phyloP scores from a whole-genome alignment of 2,888 invertebrate genomes.

The Caenorhabditis becei region DNA sequence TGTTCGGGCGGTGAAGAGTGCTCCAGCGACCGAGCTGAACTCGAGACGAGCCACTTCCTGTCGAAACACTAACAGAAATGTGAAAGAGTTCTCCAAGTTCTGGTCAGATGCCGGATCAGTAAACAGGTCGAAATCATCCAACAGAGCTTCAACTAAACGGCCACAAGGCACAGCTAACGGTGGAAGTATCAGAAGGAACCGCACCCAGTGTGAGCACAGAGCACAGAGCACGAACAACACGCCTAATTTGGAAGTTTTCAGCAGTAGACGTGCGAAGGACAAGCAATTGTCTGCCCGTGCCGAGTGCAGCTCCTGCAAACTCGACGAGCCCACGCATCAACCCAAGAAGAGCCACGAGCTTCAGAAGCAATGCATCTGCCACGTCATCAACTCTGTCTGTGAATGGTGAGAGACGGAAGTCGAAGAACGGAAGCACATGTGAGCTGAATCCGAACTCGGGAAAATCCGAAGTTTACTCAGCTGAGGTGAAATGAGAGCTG shows the following conservation, averaged over 20 bases:
- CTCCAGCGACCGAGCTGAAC: conserved; percentile 52
- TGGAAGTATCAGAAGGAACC: conserved; percentile 36
- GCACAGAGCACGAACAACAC: background rate
- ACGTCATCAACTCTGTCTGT: conserved; percentile 35
- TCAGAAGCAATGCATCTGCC: conserved; percentile 31
- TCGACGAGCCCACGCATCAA: conserved; percentile 14
- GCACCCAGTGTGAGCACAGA: conserved; percentile 43
- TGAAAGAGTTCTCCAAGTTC: conserved; percentile 66
- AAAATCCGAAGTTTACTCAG: conserved; percentile 47
- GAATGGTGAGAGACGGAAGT: conserved; percentile 34
- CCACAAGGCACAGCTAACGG: conserved; percentile 9
- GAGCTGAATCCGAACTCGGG: conserved; percentile 32
- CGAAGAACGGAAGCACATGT: conserved; percentile 22
- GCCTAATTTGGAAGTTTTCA: conserved; percentile 25
- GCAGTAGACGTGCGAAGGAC: conserved; percentile 45
- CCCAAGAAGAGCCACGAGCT: conserved; percentile 28
- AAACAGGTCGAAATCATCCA: conserved; percentile 39
- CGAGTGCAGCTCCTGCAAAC: background rate
- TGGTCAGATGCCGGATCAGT: conserved; percentile 63
- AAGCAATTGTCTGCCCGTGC: conserved; percentile 32
- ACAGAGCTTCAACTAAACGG: conserved; percentile 31
- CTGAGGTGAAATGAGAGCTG: conserved; percentile 25
- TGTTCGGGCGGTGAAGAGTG: conserved; percentile 51
- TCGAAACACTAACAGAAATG: conserved; percentile 65
- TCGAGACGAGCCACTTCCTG: conserved; percentile 53